phyloP scores from a whole-genome alignment of 2,888 invertebrate species.

The Cataglyphis livida region DNA sequence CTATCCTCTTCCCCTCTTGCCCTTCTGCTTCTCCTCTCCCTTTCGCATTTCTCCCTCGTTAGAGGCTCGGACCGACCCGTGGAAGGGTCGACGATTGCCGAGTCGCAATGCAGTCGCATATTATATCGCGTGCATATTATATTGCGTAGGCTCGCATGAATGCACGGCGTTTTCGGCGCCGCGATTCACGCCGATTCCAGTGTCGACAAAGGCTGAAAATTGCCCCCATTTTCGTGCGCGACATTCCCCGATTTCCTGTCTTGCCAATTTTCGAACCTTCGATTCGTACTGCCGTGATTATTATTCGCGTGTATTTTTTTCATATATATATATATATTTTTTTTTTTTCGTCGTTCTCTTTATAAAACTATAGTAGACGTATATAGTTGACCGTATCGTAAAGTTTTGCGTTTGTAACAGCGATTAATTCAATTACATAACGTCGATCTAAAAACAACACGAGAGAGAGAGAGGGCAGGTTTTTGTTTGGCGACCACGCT shows the following conservation, averaged over 20 bases:
- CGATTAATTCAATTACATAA: slow-evolving; percentile 50
- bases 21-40: neutral
- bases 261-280: slow-evolving; percentile 1
- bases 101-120: slow-evolving; percentile 76
- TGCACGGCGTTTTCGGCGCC: slow-evolving; percentile 76
- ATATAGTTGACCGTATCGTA: neutral
- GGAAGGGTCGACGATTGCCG: slow-evolving; percentile 75
- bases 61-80: slow-evolving; percentile 64
- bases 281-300: neutral
- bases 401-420: neutral
- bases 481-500: slow-evolving; percentile 34
- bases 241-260: slow-evolving; percentile 17
- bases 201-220: slow-evolving; percentile 70
- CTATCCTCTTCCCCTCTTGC: neutral
- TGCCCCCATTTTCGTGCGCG: neutral
- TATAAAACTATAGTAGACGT: neutral
- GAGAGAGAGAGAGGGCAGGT: slow-evolving; percentile 1
- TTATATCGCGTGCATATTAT: slow-evolving; percentile 77
- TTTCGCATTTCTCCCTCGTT: slow-evolving; percentile 18
- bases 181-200: slow-evolving; percentile 69
- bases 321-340: too few relatives aligned
- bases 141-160: slow-evolving; percentile 72
- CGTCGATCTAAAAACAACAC: slow-evolving; percentile 36
- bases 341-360: neutral
- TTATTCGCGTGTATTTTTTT: neutral